Conservation (phyloP, 2,113 vertebrate genomes). For the human region GRCh38 chr2:179338001-179338500, state of each 20-base stretch:
- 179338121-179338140: background rate
- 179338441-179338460: background rate
- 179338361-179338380: background rate
- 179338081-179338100: too few species aligned
- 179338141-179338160: background rate
- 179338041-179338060: fast-evolving
- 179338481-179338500: background rate
- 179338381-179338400: background rate
- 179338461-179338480: background rate
- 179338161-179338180: background rate
- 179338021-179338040: too few species aligned
- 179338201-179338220: background rate
- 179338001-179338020: too few species aligned
- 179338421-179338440: background rate
- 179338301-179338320: background rate
- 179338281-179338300: background rate
- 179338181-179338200: background rate
- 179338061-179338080: too few species aligned
- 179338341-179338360: background rate
- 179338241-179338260: background rate
- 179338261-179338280: background rate
- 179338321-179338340: background rate
- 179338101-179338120: background rate
- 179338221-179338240: background rate
- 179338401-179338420: background rate